These are phyloP conservation scores for Agriopis aurantiaria DNA, from an alignment of 2,888 invertebrate species.

Conservation along the genomic window DNA sequence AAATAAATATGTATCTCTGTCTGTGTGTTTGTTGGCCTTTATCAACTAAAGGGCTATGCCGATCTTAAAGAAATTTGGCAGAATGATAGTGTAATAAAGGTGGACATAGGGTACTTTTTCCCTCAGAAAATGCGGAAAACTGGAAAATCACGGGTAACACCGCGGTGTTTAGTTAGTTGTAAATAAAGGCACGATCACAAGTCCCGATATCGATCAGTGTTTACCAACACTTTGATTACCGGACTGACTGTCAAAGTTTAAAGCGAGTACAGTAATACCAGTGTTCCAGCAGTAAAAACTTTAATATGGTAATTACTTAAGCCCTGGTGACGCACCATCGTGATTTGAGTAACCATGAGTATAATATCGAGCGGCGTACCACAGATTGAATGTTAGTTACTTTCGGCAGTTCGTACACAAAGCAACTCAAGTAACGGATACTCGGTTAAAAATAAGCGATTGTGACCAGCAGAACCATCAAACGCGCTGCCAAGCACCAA, in stretches of 20 bases:
- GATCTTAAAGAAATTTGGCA: too few species aligned
- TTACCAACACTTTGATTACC: conserved; percentile 10
- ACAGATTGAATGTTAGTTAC: conserved; percentile 21
- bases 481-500: too few species aligned
- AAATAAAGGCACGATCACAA: not conserved
- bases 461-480: too few species aligned
- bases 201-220: not conserved
- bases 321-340: conserved; percentile 21
- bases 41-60: too few species aligned
- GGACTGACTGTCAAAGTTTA: conserved; percentile 3
- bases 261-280: conserved; percentile 8
- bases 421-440: not conserved
- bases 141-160: too few species aligned
- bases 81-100: too few species aligned
- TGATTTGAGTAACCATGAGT: conserved; percentile 24
- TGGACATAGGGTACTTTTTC: too few species aligned
- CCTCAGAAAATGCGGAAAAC: too few species aligned
- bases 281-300: conserved; percentile 20
- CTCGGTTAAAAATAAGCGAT: too few species aligned
- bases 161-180: too few species aligned
- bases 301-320: conserved; percentile 23
- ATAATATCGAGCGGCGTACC: conserved; percentile 50
- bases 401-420: not conserved
- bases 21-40: too few species aligned
- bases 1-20: too few species aligned